A percentile compares a stretch with the other conserved stretches of the same genome.
Evolutionary conservation across 2,113 vertebrate genomes (phyloP).

Genomic region (Trinectes maculatus): DNA sequence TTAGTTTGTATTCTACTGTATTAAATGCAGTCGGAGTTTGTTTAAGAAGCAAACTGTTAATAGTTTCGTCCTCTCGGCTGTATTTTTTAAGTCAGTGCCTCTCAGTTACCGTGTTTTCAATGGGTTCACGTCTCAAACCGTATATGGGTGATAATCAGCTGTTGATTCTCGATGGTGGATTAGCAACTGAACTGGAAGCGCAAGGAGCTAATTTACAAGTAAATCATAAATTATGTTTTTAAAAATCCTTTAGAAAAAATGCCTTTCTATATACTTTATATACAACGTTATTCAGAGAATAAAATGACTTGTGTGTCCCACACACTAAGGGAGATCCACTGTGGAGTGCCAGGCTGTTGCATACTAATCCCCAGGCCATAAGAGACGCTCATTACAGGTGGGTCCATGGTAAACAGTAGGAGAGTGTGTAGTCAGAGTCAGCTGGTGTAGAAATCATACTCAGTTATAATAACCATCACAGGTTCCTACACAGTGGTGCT

Average conservation of each 20-base stretch:
- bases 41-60: too few species aligned
- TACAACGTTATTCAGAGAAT: too few species aligned
- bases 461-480: constrained; percentile 22
- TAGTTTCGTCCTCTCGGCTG: too few species aligned
- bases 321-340: constrained; percentile 81
- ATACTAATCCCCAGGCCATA: constrained; percentile 81
- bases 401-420: background rate
- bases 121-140: constrained; percentile 33
- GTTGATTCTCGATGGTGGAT: constrained; percentile 81
- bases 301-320: constrained; percentile 15
- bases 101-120: background rate
- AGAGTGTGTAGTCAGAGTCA: background rate
- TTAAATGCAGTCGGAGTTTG: background rate
- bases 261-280: too few species aligned
- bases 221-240: background rate
- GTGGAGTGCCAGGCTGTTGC: constrained; percentile 84
- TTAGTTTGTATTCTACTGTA: background rate
- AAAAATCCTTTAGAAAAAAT: too few species aligned
- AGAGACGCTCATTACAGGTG: constrained; percentile 82
- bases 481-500: constrained; percentile 82
- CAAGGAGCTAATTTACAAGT: constrained; percentile 81
- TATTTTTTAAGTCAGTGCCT: background rate
- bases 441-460: background rate
- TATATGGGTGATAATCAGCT: constrained; percentile 41
- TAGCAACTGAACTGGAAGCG: constrained; percentile 84